Conservation (phyloP, 2,888 invertebrate species). For the Caenorhabditis zanzibari region DNA sequence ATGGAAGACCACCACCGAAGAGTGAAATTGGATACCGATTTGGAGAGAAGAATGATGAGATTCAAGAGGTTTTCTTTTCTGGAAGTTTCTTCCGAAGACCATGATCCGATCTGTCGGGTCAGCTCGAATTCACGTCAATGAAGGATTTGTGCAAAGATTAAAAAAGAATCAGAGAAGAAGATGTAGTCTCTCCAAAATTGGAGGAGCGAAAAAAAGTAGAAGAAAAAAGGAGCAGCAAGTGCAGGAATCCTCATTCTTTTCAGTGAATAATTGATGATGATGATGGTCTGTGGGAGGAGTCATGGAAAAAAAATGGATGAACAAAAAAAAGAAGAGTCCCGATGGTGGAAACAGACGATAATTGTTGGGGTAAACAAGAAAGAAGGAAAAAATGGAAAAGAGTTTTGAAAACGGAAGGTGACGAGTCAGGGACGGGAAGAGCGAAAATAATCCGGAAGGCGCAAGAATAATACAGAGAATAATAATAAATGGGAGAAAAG, state of each 20-base stretch:
- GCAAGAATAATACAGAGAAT: slow-evolving; percentile 62
- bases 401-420: slow-evolving; percentile 25
- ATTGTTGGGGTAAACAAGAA: slow-evolving; percentile 28
- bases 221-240: slow-evolving; percentile 34
- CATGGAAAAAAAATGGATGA: slow-evolving; percentile 36
- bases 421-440: slow-evolving; percentile 28
- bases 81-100: slow-evolving; percentile 5
- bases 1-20: slow-evolving; percentile 22
- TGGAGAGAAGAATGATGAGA: slow-evolving; percentile 28
- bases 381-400: slow-evolving; percentile 7
- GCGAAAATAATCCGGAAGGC: slow-evolving; percentile 58
- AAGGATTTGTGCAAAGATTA: slow-evolving; percentile 30
- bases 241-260: slow-evolving; percentile 59
- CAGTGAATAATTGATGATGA: slow-evolving; percentile 57
- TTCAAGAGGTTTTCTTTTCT: slow-evolving; percentile 13
- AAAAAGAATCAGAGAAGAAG: slow-evolving; percentile 8
- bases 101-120: slow-evolving; percentile 10
- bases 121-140: slow-evolving; percentile 53
- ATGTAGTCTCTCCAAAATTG: slow-evolving; percentile 17
- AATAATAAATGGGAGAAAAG: slow-evolving; percentile 58
- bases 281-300: slow-evolving; percentile 21
- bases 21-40: slow-evolving; percentile 50
- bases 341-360: slow-evolving; percentile 24
- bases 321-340: slow-evolving; percentile 54
- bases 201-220: slow-evolving; percentile 11